Evolutionary conservation across 2,888 invertebrate genomes (phyloP).

Genomic region (Eilema caniola): DNA sequence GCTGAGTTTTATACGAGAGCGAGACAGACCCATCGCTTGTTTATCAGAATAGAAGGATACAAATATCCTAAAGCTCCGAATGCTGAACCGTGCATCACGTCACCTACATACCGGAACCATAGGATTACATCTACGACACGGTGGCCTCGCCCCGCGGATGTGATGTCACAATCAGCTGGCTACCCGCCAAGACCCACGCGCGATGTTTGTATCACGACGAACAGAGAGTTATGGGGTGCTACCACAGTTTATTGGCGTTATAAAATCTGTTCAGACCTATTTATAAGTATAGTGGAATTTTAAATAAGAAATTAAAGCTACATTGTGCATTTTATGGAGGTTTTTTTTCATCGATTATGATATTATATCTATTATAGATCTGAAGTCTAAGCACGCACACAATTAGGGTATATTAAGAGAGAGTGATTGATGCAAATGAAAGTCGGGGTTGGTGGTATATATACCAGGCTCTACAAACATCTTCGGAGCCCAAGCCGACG

Average conservation of each 20-base stretch:
- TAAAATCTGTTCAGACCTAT: neutral
- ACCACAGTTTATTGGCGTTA: slow-evolving; percentile 13
- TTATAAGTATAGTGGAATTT: slow-evolving; percentile 1
- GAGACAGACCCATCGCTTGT: neutral
- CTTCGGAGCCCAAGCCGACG: too few species aligned
- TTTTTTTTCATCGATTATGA: too few species aligned
- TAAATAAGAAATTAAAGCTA: neutral
- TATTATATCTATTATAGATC: too few species aligned
- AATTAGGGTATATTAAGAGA: neutral
- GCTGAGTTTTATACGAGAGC: too few species aligned
- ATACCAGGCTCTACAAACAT: too few species aligned
- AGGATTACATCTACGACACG: slow-evolving; percentile 14
- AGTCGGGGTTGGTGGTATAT: too few species aligned
- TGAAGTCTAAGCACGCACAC: too few species aligned
- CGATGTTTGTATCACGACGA: slow-evolving; percentile 22
- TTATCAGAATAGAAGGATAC: neutral
- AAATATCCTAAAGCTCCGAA: neutral
- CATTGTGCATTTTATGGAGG: too few species aligned
- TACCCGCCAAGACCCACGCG: slow-evolving; percentile 18
- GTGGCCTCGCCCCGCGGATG: slow-evolving; percentile 15
- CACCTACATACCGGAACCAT: slow-evolving; percentile 3
- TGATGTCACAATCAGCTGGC: slow-evolving; percentile 30
- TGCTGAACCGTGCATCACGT: neutral
- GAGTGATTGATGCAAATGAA: neutral
- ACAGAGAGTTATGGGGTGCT: slow-evolving; percentile 14